Conservation (phyloP, 2,888 invertebrate species). For the Himalopsyche kuldschensis region DNA sequence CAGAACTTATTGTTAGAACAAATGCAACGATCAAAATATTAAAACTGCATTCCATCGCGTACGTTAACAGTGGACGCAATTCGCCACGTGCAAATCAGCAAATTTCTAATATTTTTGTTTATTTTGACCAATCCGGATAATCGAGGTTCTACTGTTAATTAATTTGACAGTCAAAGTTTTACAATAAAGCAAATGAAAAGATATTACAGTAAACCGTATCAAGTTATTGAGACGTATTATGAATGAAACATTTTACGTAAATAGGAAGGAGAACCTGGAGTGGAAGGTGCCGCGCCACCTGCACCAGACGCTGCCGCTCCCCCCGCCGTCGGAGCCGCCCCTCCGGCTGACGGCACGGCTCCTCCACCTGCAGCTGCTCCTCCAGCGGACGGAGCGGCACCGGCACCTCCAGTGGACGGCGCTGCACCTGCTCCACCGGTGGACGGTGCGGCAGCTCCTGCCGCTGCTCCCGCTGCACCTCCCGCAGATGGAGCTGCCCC, state of each 20-base stretch:
- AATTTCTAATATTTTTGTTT: too few species aligned
- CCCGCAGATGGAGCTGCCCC: constrained; percentile 41
- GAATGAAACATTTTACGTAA: not conserved
- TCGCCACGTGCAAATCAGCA: too few species aligned
- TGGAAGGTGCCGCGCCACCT: constrained; percentile 44
- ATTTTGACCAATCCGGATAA: too few species aligned
- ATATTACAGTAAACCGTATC: too few species aligned
- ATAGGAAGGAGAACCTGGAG: constrained; percentile 31
- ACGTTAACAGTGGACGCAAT: too few species aligned
- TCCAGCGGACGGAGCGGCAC: constrained; percentile 41
- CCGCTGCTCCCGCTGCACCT: constrained; percentile 43
- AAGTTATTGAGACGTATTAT: too few species aligned
- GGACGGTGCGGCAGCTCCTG: constrained; percentile 45
- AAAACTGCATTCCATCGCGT: too few species aligned
- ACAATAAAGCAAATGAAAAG: too few species aligned
- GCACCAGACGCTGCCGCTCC: constrained; percentile 45
- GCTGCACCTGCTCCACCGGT: constrained; percentile 44
- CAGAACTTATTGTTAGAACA: too few species aligned
- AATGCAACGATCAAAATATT: too few species aligned
- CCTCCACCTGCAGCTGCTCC: constrained; percentile 38
- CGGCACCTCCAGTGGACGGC: constrained; percentile 41
- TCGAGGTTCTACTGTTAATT: too few species aligned
- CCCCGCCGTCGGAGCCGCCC: constrained; percentile 40
- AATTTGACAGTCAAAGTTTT: too few species aligned
- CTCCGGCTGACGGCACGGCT: constrained; percentile 42